Percentiles rank a stretch among this genome's conserved stretches.
Conservation (phyloP, 1,140 invertebrate species). For the Drosophila nigrodunni region DNA sequence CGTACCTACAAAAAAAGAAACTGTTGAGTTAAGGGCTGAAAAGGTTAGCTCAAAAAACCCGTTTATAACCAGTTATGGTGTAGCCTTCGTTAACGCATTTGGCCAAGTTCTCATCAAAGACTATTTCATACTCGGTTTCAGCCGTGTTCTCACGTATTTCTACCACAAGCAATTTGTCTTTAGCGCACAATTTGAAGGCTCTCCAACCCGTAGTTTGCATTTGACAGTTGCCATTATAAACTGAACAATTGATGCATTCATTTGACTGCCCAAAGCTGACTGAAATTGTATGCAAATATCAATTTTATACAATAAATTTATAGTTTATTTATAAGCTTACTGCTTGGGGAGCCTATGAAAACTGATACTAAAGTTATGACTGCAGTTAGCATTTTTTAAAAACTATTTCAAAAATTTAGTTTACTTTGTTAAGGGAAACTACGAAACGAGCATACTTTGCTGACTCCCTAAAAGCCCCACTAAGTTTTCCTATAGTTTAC, state of each 20-base stretch:
- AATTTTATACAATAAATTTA: neutral
- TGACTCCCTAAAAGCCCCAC: no score
- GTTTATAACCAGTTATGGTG: neutral
- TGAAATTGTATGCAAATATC: neutral
- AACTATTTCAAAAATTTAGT: no score
- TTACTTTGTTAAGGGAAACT: no score
- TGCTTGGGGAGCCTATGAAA: no score
- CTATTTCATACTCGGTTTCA: neutral
- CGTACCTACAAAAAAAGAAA: conserved; percentile 3
- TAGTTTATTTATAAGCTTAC: neutral
- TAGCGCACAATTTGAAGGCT: neutral
- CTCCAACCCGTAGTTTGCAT: neutral
- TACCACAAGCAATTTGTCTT: neutral
- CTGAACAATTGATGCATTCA: conserved; percentile 4
- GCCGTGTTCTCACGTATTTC: neutral
- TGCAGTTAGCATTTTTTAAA: no score
- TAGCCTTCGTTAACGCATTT: neutral
- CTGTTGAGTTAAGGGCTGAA: neutral
- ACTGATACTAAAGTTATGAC: no score
- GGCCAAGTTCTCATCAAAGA: neutral
- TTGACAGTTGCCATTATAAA: neutral
- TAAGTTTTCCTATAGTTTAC: neutral
- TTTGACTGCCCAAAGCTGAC: neutral
- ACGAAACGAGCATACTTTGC: no score
- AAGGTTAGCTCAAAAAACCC: neutral